A percentile compares a stretch with the other conserved stretches of the same genome.
phyloP scores from a whole-genome alignment of 2,113 vertebrate species.

The Nerophis lumbriciformis region DNA sequence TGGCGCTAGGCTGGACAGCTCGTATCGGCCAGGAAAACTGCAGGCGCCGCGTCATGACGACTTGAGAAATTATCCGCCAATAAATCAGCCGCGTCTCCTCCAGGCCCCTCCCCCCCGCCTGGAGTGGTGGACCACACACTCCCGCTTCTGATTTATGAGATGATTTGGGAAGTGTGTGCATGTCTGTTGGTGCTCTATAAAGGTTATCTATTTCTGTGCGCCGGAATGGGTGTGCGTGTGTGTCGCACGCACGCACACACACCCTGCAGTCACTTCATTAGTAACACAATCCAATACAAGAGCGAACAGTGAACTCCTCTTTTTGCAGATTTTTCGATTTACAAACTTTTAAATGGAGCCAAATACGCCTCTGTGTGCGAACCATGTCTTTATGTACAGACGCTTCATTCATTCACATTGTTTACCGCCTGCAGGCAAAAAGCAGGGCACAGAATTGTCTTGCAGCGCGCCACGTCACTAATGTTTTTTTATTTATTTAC shows the following conservation, averaged over 20 bases:
- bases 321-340: too few relatives aligned
- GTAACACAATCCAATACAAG: not conserved
- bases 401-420: too few relatives aligned
- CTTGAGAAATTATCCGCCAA: constrained; percentile 78
- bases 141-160: constrained; percentile 69
- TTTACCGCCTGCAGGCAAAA: too few relatives aligned
- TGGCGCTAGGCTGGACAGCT: constrained; percentile 70
- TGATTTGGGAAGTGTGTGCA: constrained; percentile 47
- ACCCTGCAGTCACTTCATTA: not conserved
- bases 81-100: constrained; percentile 72
- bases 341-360: too few relatives aligned
- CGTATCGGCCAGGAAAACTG: constrained; percentile 76
- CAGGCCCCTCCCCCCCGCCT: constrained; percentile 47
- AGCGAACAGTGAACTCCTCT: not conserved
- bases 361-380: too few relatives aligned
- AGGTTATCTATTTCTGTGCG: constrained; percentile 55
- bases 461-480: too few relatives aligned
- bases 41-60: constrained; percentile 66
- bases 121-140: constrained; percentile 72
- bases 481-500: too few relatives aligned
- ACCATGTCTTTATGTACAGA: too few relatives aligned
- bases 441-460: too few relatives aligned
- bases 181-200: constrained; percentile 51
- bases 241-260: not conserved
- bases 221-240: constrained; percentile 32